Evolutionary conservation across 2,888 invertebrate species (phyloP).

Genomic region (Cacoxenus indagator): DNA sequence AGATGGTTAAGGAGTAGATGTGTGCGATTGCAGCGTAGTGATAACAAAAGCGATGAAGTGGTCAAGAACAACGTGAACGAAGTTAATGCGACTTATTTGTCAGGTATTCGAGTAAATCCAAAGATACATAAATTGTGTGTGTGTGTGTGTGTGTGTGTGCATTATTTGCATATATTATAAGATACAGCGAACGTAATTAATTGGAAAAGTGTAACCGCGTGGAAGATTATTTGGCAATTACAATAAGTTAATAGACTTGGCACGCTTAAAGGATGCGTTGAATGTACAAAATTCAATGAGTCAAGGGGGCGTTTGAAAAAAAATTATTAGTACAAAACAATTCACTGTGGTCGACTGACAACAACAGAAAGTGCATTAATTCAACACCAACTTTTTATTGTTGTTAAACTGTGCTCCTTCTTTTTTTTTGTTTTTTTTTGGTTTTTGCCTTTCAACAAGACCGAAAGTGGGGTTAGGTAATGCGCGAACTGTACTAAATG

Average conservation of each 20-base stretch:
- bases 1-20: not conserved
- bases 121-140: not conserved
- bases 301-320: too few relatives aligned
- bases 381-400: too few relatives aligned
- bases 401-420: too few relatives aligned
- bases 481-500: slow-evolving; percentile 20
- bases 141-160: not conserved
- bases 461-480: not conserved
- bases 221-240: not conserved
- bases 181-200: slow-evolving; percentile 12
- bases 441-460: too few relatives aligned
- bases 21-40: not conserved
- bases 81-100: slow-evolving; percentile 6
- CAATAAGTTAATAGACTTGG: not conserved
- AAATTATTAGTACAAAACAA: too few relatives aligned
- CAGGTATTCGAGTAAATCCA: not conserved
- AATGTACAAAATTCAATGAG: not conserved
- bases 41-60: not conserved
- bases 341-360: too few relatives aligned
- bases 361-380: too few relatives aligned
- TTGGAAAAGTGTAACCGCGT: slow-evolving; percentile 14
- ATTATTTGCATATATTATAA: not conserved
- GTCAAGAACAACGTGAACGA: not conserved
- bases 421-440: too few relatives aligned
- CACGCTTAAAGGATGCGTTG: not conserved